A percentile compares a stretch with the other conserved stretches of the same genome.
Conservation (phyloP, 2,797 vertebrate genomes). For the Acropternis orthonyx region DNA sequence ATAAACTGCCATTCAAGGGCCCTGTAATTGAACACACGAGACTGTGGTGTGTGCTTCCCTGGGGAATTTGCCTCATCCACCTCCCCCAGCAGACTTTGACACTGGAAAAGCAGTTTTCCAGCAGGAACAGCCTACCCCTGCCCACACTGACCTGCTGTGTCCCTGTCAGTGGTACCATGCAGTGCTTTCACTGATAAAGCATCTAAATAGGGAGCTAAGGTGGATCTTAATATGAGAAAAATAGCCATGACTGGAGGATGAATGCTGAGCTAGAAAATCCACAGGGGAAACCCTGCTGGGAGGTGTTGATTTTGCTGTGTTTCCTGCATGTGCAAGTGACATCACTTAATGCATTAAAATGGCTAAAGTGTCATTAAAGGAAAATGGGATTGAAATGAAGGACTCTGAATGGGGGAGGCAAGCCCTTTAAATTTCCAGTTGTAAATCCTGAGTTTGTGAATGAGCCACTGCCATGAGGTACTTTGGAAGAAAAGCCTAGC, state of each 20-base stretch:
- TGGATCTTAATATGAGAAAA: neutral
- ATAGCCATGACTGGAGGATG: neutral
- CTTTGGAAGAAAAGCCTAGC: neutral
- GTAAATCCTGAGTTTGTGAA: neutral
- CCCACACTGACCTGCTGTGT: rapidly evolving
- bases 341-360: neutral
- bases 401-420: neutral
- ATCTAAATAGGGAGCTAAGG: neutral
- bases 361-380: neutral
- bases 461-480: neutral
- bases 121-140: neutral
- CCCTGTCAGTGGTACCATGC: rapidly evolving
- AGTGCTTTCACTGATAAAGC: neutral
- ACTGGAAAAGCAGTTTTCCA: neutral
- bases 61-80: neutral
- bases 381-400: constrained; percentile 17
- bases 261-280: neutral
- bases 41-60: neutral
- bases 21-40: neutral
- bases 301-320: neutral
- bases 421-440: constrained; percentile 1
- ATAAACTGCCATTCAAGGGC: neutral
- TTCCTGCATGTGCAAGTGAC: neutral
- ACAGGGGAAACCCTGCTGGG: rapidly evolving
- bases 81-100: neutral